Percentiles rank a stretch among this genome's conserved stretches.
Conservation (phyloP, 2,888 invertebrate genomes). For the Atrina japonica region DNA sequence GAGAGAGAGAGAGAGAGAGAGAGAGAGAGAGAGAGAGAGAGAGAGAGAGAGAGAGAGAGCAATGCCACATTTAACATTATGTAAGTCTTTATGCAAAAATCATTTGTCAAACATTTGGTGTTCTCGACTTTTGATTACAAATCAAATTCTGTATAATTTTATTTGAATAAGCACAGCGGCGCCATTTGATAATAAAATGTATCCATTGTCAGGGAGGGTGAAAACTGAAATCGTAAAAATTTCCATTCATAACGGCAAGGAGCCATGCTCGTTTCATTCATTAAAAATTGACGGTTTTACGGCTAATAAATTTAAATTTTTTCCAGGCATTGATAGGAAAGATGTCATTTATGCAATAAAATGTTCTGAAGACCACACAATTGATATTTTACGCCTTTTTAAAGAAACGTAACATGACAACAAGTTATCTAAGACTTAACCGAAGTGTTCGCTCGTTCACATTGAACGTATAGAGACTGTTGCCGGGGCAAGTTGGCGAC, state of each 20-base stretch:
- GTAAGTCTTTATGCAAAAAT: neutral
- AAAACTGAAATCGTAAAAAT: conserved; percentile 8
- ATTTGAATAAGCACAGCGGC: neutral
- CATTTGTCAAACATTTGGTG: no score
- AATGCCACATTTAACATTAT: neutral
- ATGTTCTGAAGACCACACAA: conserved; percentile 26
- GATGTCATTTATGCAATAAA: conserved; percentile 25
- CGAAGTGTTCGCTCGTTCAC: conserved; percentile 1
- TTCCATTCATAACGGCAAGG: neutral
- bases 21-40: conserved; percentile 8
- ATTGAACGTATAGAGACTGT: conserved; percentile 18
- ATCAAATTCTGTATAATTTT: neutral
- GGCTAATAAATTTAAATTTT: conserved; percentile 12
- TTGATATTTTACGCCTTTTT: conserved; percentile 6
- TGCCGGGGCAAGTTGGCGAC: conserved; percentile 13
- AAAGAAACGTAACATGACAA: neutral
- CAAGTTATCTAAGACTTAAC: neutral
- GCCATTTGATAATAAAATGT: conserved; percentile 10
- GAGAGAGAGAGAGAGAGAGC: conserved; percentile 3
- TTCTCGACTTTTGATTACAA: neutral
- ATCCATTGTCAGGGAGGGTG: conserved; percentile 2
- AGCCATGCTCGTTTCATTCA: conserved; percentile 12
- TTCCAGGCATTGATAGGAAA: conserved; percentile 10
- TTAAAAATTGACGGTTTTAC: conserved; percentile 13
- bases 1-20: no score